Percentiles rank a stretch among this genome's conserved stretches.
phyloP scores from a whole-genome alignment of 64 coral and sea anemone species.

The Hydrozoanthus tunicans region DNA sequence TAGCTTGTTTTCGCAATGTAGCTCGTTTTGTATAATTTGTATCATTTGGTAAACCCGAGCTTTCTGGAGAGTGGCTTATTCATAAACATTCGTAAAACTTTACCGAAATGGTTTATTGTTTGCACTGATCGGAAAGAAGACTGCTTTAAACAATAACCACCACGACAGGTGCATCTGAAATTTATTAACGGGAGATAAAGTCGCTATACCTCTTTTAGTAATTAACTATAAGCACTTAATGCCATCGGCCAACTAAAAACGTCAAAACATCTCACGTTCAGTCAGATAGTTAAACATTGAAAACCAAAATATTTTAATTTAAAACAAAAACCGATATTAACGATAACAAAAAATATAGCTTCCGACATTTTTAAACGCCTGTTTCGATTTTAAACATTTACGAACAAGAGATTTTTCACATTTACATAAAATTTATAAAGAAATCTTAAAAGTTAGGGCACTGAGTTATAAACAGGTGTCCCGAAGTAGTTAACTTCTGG shows the following conservation, averaged over 20 bases:
- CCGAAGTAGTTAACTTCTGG: not conserved
- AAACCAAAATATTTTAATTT: not conserved
- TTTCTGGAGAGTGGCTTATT: not conserved
- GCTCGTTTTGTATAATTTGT: not conserved
- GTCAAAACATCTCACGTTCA: not conserved
- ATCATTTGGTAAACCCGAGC: not conserved
- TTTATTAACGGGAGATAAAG: slow-evolving; percentile 3
- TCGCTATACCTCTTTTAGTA: not conserved
- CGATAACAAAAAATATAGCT: not conserved
- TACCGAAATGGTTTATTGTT: not conserved
- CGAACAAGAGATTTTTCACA: not conserved
- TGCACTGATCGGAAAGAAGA: not conserved
- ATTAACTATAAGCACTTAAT: slow-evolving; percentile 17
- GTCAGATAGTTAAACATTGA: not conserved
- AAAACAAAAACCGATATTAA: not conserved
- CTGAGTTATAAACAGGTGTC: not conserved
- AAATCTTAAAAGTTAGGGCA: too few species aligned
- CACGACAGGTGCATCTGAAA: slow-evolving; percentile 11
- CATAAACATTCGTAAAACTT: not conserved
- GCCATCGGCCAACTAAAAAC: not conserved
- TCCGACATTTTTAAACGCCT: not conserved
- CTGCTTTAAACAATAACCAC: slow-evolving; percentile 11
- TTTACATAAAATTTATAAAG: not conserved
- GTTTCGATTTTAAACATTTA: not conserved
- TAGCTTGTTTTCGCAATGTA: not conserved